Percentiles rank a stretch among this genome's conserved stretches.
Conservation (phyloP, 2,888 invertebrate species). For the Synergus itoensis region DNA sequence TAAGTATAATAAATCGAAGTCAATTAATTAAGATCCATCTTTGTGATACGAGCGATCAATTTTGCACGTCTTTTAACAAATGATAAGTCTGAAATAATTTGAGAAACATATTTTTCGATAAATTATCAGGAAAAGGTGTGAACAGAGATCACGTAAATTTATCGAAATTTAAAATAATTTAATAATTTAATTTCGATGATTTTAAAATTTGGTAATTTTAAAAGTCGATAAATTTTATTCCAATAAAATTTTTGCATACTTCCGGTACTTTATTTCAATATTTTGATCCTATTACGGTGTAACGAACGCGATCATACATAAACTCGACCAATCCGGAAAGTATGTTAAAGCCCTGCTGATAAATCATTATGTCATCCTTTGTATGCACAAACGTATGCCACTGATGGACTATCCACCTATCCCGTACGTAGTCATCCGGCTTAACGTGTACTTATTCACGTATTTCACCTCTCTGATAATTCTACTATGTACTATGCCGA, state of each 20-base stretch:
- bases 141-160: too few relatives aligned
- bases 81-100: background rate
- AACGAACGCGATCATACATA: conserved; percentile 10
- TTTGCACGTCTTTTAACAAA: background rate
- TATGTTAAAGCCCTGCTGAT: conserved; percentile 9
- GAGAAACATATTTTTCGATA: background rate
- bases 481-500: background rate
- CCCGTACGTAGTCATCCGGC: conserved; percentile 32
- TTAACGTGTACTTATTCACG: conserved; percentile 16
- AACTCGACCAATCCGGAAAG: conserved; percentile 21
- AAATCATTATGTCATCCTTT: conserved; percentile 41
- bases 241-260: background rate
- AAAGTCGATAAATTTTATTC: too few relatives aligned
- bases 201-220: too few relatives aligned
- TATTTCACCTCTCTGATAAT: conserved; percentile 27
- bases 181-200: too few relatives aligned
- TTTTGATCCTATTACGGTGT: background rate
- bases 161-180: too few relatives aligned
- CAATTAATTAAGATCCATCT: background rate
- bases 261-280: background rate
- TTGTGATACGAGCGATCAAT: background rate
- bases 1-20: background rate
- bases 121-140: background rate
- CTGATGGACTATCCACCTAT: conserved; percentile 12
- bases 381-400: background rate